Evolutionary conservation across 2,113 vertebrate genomes (phyloP).

Genomic region (Vulpes vulpes): DNA sequence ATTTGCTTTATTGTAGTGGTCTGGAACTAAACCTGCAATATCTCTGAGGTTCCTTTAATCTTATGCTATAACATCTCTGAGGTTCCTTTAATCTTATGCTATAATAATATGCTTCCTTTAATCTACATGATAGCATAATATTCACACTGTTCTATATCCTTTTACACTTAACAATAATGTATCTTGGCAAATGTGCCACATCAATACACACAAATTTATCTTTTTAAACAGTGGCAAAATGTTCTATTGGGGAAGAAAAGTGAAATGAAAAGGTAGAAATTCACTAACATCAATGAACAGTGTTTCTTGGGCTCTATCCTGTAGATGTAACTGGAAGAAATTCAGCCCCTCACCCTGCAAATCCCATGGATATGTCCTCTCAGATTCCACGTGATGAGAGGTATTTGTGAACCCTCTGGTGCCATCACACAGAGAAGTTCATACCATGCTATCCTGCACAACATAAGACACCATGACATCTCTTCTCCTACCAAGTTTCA

Average conservation of each 20-base stretch:
- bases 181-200: not conserved
- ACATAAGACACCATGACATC: not conserved
- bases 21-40: not conserved
- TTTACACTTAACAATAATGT: not conserved
- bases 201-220: not conserved
- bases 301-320: not conserved
- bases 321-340: not conserved
- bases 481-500: not conserved
- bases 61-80: no score
- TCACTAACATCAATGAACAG: not conserved
- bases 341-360: not conserved
- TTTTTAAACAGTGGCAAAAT: not conserved
- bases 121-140: not conserved
- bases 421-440: not conserved
- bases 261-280: conserved; percentile 4
- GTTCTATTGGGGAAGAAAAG: not conserved
- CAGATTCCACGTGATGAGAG: not conserved
- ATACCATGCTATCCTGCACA: not conserved
- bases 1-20: not conserved
- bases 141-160: not conserved
- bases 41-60: not conserved
- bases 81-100: not conserved
- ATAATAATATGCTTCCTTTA: not conserved
- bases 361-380: not conserved
- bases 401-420: not conserved